These are phyloP conservation scores for Muscidifurax raptorellus DNA, from an alignment of 1,140 invertebrate species.

Conservation along the genomic window DNA sequence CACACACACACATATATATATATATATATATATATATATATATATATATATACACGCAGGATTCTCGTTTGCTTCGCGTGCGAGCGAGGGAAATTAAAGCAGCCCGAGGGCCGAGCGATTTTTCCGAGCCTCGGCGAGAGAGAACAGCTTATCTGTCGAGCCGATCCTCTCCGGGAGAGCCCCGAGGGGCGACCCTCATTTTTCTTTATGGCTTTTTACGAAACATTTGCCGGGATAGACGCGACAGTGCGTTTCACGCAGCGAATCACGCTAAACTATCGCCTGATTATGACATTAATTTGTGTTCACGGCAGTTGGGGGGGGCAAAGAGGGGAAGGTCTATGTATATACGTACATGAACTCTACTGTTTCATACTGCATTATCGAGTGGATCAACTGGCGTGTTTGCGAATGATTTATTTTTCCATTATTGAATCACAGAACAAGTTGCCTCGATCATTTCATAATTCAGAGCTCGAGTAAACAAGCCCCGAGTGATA, in stretches of 20 bases:
- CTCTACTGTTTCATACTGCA: too few relatives aligned
- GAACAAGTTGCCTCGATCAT: too few relatives aligned
- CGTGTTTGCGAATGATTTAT: too few relatives aligned
- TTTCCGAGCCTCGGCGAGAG: not conserved
- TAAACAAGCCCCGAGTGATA: too few relatives aligned
- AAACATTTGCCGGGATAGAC: not conserved
- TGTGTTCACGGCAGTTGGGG: not conserved
- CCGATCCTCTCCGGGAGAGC: conserved; percentile 35
- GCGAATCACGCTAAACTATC: not conserved
- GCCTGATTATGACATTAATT: conserved; percentile 38
- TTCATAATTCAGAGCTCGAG: too few relatives aligned
- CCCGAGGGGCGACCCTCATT: not conserved
- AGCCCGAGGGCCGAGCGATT: not conserved
- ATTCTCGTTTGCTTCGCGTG: conserved; percentile 30
- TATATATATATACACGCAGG: not conserved
- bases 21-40: too few relatives aligned
- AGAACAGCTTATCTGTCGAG: conserved; percentile 36
- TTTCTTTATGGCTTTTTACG: conserved; percentile 33
- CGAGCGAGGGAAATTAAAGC: conserved; percentile 36
- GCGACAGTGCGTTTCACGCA: not conserved
- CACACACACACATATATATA: not conserved
- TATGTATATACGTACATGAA: too few relatives aligned
- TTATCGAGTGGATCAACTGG: too few relatives aligned
- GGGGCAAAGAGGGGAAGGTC: not conserved
- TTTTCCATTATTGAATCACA: too few relatives aligned